Base-by-base conservation (phyloP, 1,140 invertebrate species). In the Chironomus tepperi region DNA sequence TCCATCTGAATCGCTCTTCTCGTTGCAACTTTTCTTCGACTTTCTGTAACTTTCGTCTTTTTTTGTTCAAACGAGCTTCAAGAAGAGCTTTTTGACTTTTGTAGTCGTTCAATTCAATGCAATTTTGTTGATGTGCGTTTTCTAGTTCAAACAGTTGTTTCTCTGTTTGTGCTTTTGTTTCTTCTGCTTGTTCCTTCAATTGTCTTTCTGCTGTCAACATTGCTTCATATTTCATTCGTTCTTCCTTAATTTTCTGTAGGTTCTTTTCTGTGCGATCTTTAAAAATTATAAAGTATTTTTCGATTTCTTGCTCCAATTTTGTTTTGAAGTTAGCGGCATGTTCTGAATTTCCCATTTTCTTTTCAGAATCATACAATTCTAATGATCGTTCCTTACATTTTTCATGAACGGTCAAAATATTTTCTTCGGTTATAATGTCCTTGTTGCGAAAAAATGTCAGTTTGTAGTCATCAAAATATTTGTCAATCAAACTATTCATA, bases 391-490 rank as follows among this genome's bases (percentile, higher is more conserved):
- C 18, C 16, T 67, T 67, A 8, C 64, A 18, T n/a, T 18, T 67
- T 3, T 67, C 64, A 67, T 67, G 64, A 2, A 67, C 8, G 7
- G n/a, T 18, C 7, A 15, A 16, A 67, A 65, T 12, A 65, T 16
- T 15, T 18, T 67, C 7, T 19, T 15, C 8, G 5, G 3, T 18
- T 1, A 67, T 18, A 1, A 67, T 18, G n/a, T 67, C 64, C 2
- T 67, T 3, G 16, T 67, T 67, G 9, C n/a, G 3, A 18, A 16
- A 16, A 67, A 67, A 7, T 8, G 8, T 15, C n/a, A 18, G 0
- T 19, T 67, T 67, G n/a, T 67, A 67, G 18, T 16, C 8, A 67
- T 67, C 64, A 7, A 67, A 67, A 16, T n/a, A 67, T 67, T 67
- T 67, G n/a, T 16, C 64, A 18, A 67, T 18, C 12, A 67, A 16